Percentiles rank a stretch among this genome's conserved stretches.
Evolutionary conservation across 2,888 invertebrate genomes (phyloP).

Genomic region (Anodontia alba): DNA sequence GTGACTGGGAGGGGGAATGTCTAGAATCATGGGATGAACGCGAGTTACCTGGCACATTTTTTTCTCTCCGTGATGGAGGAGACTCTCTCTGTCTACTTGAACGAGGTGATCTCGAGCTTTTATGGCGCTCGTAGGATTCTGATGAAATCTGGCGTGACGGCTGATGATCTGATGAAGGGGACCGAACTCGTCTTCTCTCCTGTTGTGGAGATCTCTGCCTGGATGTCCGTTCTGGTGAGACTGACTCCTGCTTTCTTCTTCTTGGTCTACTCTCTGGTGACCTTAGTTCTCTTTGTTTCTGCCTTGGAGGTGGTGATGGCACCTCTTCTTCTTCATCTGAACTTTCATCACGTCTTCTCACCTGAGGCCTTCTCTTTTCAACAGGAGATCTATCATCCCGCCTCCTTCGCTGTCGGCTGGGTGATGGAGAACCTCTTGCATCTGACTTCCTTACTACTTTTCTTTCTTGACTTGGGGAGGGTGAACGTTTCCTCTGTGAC

Average conservation of each 20-base stretch:
- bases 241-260: neutral
- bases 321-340: constrained; percentile 31
- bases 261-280: neutral
- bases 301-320: neutral
- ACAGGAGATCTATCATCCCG: constrained; percentile 12
- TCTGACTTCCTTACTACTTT: constrained; percentile 46
- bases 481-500: constrained; percentile 28
- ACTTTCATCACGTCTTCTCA: constrained; percentile 31
- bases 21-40: constrained; percentile 20
- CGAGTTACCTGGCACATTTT: constrained; percentile 11
- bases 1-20: constrained; percentile 24
- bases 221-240: neutral
- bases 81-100: neutral
- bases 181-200: neutral
- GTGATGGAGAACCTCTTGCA: constrained; percentile 37
- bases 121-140: neutral
- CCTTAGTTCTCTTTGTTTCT: neutral
- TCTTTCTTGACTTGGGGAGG: neutral
- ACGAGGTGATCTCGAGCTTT: constrained; percentile 4
- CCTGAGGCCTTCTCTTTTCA: constrained; percentile 15
- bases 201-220: neutral
- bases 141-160: neutral
- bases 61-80: neutral
- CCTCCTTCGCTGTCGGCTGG: constrained; percentile 6
- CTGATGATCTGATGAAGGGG: neutral